Conservation (phyloP, 2,113 vertebrate species). For the Heptranchias perlo region DNA sequence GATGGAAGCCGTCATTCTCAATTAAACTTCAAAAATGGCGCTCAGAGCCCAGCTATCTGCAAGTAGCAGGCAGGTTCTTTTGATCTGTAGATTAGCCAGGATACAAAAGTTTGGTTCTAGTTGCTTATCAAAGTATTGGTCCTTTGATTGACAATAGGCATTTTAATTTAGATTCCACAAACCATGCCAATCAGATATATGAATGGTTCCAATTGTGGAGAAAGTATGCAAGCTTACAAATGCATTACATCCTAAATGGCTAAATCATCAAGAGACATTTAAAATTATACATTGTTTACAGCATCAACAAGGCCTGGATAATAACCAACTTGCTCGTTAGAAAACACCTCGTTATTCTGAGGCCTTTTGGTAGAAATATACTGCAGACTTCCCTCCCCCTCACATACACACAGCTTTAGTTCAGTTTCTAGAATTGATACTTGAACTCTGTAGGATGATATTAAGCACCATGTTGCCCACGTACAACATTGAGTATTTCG, state of each 20-base stretch:
- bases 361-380: background rate
- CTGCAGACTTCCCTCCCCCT: too few relatives aligned
- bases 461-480: background rate
- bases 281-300: background rate
- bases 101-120: background rate
- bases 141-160: background rate
- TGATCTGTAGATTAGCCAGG: background rate
- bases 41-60: background rate
- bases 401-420: background rate
- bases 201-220: background rate
- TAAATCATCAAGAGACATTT: background rate
- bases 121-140: background rate
- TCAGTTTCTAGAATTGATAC: background rate
- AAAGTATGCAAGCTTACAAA: background rate
- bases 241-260: too few relatives aligned
- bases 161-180: background rate
- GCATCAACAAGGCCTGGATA: background rate
- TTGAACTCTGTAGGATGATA: background rate
- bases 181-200: background rate
- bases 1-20: background rate
- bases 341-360: background rate
- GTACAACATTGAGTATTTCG: background rate
- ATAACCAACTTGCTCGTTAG: background rate
- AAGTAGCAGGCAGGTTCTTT: background rate
- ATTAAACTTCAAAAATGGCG: background rate